phyloP scores from a whole-genome alignment of 2,797 vertebrate genomes.

The Coendou prehensilis region DNA sequence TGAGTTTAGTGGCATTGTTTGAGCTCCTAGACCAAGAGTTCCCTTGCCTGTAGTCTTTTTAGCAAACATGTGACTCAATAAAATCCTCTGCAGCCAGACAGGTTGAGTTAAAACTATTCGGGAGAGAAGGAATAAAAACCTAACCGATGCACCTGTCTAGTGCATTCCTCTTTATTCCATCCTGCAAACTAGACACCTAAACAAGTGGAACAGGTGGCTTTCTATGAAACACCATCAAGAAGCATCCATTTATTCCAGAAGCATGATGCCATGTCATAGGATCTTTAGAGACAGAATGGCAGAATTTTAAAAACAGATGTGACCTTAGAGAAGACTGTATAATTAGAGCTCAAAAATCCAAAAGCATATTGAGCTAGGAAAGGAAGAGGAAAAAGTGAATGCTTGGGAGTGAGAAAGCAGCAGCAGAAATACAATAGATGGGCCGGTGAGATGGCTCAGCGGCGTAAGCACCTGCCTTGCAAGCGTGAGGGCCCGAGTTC shows the following conservation, averaged over 20 bases:
- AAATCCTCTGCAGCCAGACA: neutral
- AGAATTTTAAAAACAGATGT: neutral
- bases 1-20: neutral
- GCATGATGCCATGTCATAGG: neutral
- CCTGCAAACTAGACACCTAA: neutral
- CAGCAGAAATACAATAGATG: neutral
- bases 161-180: neutral
- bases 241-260: neutral
- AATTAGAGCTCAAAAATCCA: neutral
- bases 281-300: neutral
- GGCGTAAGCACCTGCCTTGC: no score
- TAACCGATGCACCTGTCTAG: neutral
- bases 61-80: neutral
- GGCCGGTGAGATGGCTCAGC: no score
- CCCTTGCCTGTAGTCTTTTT: neutral
- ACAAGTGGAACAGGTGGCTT: neutral
- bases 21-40: neutral
- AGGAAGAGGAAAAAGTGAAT: neutral
- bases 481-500: no score
- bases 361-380: neutral
- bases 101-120: neutral
- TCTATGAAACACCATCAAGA: neutral
- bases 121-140: neutral
- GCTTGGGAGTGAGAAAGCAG: neutral
- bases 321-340: neutral